Conservation (phyloP, 2,113 vertebrate species). For the Macquaria australasica region DNA sequence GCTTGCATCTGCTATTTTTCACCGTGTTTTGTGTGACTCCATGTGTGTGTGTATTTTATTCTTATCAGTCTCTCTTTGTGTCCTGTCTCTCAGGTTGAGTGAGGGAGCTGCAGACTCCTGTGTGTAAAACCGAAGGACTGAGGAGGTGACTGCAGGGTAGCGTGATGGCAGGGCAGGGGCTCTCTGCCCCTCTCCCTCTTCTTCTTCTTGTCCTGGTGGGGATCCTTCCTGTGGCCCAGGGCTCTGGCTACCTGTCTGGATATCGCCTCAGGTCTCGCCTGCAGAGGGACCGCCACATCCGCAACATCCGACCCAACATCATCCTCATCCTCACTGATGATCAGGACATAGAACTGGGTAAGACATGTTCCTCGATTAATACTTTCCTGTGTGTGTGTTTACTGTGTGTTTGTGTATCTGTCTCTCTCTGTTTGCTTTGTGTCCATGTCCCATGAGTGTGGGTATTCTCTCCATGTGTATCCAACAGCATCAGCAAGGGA, state of each 20-base stretch:
- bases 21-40: slow-evolving; percentile 8
- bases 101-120: slow-evolving; percentile 29
- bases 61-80: slow-evolving; percentile 31
- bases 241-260: slow-evolving; percentile 88
- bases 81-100: slow-evolving; percentile 61
- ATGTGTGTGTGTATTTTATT: slow-evolving; percentile 42
- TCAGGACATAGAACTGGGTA: slow-evolving; percentile 98
- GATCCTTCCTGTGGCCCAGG: slow-evolving; percentile 79
- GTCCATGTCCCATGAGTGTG: slow-evolving; percentile 36
- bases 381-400: slow-evolving; percentile 6
- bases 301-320: slow-evolving; percentile 96
- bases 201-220: slow-evolving; percentile 60
- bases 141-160: slow-evolving; percentile 53
- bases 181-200: slow-evolving; percentile 83
- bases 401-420: slow-evolving; percentile 38
- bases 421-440: slow-evolving; percentile 48
- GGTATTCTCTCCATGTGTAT: slow-evolving; percentile 60
- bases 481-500: slow-evolving; percentile 62
- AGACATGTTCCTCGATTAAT: slow-evolving; percentile 54
- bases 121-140: slow-evolving; percentile 42
- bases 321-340: slow-evolving; percentile 97
- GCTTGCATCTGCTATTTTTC: slow-evolving; percentile 71
- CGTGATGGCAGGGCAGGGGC: slow-evolving; percentile 77
- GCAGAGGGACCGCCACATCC: slow-evolving; percentile 89
- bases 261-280: slow-evolving; percentile 90